Percentiles rank a stretch among this genome's conserved stretches.
Conservation (phyloP, 2,888 invertebrate genomes). For the Syrphus vitripennis region DNA sequence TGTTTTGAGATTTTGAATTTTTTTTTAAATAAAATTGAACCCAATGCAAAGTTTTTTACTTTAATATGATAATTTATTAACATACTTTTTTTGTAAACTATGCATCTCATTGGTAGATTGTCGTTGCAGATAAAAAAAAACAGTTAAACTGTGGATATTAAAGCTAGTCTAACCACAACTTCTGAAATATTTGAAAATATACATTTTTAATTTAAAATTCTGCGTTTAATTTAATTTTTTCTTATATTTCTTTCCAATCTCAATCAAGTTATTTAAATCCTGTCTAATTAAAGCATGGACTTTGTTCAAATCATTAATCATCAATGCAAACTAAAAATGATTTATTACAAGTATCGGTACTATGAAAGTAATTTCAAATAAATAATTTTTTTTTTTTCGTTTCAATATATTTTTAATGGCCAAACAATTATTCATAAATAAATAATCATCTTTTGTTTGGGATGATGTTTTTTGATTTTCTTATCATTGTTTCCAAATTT, state of each 20-base stretch:
- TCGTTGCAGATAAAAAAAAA: too few relatives aligned
- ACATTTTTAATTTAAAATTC: not conserved
- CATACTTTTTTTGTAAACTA: too few relatives aligned
- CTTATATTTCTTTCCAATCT: not conserved
- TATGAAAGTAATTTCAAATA: not conserved
- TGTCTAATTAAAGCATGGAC: not conserved
- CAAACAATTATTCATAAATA: not conserved
- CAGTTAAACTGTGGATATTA: too few relatives aligned
- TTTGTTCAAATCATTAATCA: not conserved
- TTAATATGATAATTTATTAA: too few relatives aligned
- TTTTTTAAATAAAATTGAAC: too few relatives aligned
- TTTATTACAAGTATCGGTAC: slow-evolving; percentile 2
- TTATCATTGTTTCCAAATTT: not conserved
- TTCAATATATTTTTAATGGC: not conserved
- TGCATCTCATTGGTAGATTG: too few relatives aligned
- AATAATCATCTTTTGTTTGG: not conserved
- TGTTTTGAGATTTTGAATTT: too few relatives aligned
- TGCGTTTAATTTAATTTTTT: not conserved
- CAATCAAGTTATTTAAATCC: not conserved
- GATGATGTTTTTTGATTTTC: not conserved
- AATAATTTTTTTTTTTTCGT: not conserved
- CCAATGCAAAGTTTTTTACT: too few relatives aligned
- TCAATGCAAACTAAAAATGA: not conserved
- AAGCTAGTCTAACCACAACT: too few relatives aligned
- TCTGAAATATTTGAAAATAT: not conserved